A percentile compares a stretch with the other conserved stretches of the same genome.
phyloP scores from a whole-genome alignment of 1,140 invertebrate species.

The Drosophila guanche region DNA sequence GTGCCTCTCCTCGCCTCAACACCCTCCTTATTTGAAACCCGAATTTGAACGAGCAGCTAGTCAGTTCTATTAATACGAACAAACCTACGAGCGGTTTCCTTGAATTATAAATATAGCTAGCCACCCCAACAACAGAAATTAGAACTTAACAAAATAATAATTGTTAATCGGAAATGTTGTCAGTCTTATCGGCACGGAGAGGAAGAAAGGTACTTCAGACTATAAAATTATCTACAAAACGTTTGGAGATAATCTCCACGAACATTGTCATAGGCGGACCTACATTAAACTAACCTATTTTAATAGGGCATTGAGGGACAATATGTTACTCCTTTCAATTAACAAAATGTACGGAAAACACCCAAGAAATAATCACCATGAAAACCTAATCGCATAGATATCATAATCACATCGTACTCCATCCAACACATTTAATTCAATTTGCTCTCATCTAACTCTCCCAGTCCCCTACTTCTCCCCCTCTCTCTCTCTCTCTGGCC shows the following conservation, averaged over 20 bases:
- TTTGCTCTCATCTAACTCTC: slow-evolving; percentile 1
- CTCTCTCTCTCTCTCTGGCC: neutral
- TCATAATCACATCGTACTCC: neutral
- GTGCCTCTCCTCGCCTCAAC: neutral
- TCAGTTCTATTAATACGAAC: slow-evolving; percentile 32
- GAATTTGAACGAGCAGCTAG: slow-evolving; percentile 8
- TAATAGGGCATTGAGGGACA: neutral
- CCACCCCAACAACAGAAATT: slow-evolving; percentile 9
- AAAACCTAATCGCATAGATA: neutral
- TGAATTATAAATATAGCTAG: slow-evolving; percentile 24
- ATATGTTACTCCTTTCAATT: too few species aligned
- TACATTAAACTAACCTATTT: neutral
- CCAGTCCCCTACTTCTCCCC: neutral
- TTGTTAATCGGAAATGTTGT: slow-evolving; percentile 29
- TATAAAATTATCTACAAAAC: slow-evolving; percentile 19
- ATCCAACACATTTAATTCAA: slow-evolving; percentile 14
- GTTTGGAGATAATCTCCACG: slow-evolving; percentile 26
- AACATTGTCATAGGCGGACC: slow-evolving; percentile 7
- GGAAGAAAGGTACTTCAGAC: slow-evolving; percentile 19
- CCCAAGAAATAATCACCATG: neutral
- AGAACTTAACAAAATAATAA: neutral
- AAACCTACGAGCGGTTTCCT: slow-evolving; percentile 7
- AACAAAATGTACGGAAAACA: neutral
- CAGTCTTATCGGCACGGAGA: slow-evolving; percentile 23
- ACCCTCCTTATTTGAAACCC: slow-evolving; percentile 9